Conservation (phyloP, 2,113 vertebrate species). For the Rhinichthys klamathensis region DNA sequence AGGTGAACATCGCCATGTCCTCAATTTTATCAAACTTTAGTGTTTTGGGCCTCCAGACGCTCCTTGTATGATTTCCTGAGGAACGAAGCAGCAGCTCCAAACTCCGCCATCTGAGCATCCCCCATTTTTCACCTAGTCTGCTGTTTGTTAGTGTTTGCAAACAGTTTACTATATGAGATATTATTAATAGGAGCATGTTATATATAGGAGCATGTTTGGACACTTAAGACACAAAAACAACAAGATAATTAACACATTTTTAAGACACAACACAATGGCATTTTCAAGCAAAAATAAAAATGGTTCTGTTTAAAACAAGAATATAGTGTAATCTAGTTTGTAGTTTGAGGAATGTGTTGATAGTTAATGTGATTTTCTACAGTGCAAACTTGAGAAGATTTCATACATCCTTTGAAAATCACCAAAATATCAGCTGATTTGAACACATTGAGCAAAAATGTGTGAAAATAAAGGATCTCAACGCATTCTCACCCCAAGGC, state of each 20-base stretch:
- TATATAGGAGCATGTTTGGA: background rate
- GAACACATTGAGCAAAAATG: background rate
- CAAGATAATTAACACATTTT: background rate
- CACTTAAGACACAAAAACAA: background rate
- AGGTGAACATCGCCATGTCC: constrained; percentile 87
- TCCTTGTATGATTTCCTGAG: constrained; percentile 78
- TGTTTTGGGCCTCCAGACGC: constrained; percentile 78
- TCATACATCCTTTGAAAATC: no score
- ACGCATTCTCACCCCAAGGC: no score
- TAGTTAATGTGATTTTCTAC: background rate
- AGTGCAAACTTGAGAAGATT: background rate
- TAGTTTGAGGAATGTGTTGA: background rate
- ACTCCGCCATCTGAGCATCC: constrained; percentile 74
- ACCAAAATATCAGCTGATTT: background rate
- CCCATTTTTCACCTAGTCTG: constrained; percentile 62
- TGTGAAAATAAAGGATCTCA: no score
- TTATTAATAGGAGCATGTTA: background rate
- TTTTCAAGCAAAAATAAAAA: background rate
- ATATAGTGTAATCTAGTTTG: background rate
- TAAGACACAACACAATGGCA: background rate
- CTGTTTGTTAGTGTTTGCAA: background rate
- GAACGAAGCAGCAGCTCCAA: constrained; percentile 71
- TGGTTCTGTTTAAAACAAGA: background rate
- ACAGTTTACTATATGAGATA: background rate
- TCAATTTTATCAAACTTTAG: constrained; percentile 84